Percentiles rank a stretch among this genome's conserved stretches.
Evolutionary conservation across 2,113 vertebrate species (phyloP).

Genomic region (Noctilio leporinus): DNA sequence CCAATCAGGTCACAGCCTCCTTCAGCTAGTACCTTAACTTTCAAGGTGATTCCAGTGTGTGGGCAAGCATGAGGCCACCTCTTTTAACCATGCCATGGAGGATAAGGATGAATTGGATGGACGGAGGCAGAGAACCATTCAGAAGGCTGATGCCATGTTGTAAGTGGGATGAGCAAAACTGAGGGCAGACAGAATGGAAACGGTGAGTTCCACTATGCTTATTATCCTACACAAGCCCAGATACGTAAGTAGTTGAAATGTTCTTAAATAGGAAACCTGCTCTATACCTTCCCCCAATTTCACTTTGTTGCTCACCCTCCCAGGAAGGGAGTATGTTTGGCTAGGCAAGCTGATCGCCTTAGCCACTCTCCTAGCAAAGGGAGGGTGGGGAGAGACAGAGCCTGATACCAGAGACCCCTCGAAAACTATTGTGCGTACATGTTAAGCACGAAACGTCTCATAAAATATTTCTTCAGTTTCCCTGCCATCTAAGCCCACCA

Average conservation of each 20-base stretch:
- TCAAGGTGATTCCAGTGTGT: not conserved
- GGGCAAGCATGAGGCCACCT: not conserved
- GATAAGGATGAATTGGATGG: not conserved
- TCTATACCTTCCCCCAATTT: not conserved
- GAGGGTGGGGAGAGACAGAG: not conserved
- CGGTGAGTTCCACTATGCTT: not conserved
- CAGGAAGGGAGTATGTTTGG: not conserved
- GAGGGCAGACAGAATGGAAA: not conserved
- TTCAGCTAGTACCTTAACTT: not conserved
- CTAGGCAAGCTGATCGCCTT: not conserved
- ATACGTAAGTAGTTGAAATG: not conserved
- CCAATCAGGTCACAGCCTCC: not conserved
- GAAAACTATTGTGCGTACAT: not conserved
- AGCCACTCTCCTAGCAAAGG: not conserved
- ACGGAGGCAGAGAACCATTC: not conserved
- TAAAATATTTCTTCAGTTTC: not conserved
- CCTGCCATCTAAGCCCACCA: not conserved
- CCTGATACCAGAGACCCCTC: not conserved
- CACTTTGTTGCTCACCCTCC: not conserved
- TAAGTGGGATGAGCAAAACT: not conserved
- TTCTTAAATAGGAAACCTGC: not conserved
- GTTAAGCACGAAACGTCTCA: not conserved
- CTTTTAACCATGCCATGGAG: not conserved
- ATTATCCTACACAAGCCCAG: not conserved
- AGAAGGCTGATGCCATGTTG: not conserved